These are phyloP conservation scores for Drosophila tsacasi DNA, from an alignment of 1,140 invertebrate species.

Conservation along the genomic window DNA sequence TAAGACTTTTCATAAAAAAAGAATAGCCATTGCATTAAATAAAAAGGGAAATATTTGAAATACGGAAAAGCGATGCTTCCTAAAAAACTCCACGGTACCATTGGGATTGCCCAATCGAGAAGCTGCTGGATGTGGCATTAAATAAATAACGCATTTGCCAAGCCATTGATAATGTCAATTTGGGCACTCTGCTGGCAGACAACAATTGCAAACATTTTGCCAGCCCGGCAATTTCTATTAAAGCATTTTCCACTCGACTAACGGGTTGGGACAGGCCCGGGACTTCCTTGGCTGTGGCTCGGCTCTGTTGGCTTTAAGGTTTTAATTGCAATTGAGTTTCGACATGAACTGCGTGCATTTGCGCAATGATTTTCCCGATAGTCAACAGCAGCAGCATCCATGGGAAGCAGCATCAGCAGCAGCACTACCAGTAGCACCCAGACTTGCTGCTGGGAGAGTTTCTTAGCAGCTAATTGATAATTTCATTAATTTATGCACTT, in stretches of 20 bases:
- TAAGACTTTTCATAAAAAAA: background rate
- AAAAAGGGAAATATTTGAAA: background rate
- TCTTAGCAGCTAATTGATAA: constrained; percentile 71
- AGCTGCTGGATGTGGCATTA: constrained; percentile 45
- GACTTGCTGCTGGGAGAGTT: constrained; percentile 17
- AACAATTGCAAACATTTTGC: constrained; percentile 48
- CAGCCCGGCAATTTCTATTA: constrained; percentile 66
- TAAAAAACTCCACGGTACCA: constrained; percentile 21
- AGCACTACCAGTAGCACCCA: too few species aligned
- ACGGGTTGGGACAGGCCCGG: constrained; percentile 41
- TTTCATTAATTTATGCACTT: constrained; percentile 71
- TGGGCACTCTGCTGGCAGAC: constrained; percentile 48
- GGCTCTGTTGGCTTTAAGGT: constrained; percentile 57
- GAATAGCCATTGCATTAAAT: background rate
- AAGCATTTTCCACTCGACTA: constrained; percentile 69
- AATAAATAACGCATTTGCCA: constrained; percentile 61
- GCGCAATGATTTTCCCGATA: constrained; percentile 79
- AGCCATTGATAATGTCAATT: constrained; percentile 64
- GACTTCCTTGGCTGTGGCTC: constrained; percentile 28
- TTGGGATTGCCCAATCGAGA: constrained; percentile 34
- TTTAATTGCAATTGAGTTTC: constrained; percentile 81
- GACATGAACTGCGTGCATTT: constrained; percentile 78
- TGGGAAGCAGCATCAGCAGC: constrained; percentile 33
- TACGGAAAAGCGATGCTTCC: background rate
- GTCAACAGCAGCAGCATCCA: constrained; percentile 36